Percentiles rank a stretch among this genome's conserved stretches.
These are phyloP conservation scores for Acanthosoma haemorrhoidale DNA, from an alignment of 2,888 invertebrate genomes.

Conservation along the genomic window DNA sequence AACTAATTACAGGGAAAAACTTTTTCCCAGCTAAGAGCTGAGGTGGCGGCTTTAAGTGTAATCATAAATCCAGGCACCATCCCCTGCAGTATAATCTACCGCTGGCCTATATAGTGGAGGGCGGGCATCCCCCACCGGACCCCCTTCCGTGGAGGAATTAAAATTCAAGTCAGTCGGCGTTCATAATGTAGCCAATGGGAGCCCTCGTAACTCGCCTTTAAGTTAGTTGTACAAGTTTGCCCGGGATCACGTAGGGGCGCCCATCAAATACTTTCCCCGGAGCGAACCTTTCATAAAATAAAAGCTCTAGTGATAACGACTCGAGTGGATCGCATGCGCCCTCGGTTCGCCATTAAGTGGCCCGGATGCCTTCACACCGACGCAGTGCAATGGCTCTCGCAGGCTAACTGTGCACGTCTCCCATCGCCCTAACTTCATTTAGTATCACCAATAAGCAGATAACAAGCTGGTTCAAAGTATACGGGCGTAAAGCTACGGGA, in stretches of 20 bases:
- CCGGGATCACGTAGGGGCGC: not conserved
- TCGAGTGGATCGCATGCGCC: not conserved
- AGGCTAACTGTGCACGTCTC: not conserved
- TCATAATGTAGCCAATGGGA: slow-evolving; percentile 22
- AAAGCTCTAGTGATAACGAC: not conserved
- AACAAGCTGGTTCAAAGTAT: too few species aligned
- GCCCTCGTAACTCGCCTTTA: not conserved
- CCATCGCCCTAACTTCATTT: not conserved
- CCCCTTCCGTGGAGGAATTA: not conserved
- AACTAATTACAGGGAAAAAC: slow-evolving; percentile 3
- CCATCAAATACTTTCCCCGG: slow-evolving; percentile 20
- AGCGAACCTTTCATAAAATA: not conserved
- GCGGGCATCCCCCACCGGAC: not conserved
- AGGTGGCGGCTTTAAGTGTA: slow-evolving; percentile 12
- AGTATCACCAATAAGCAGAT: not conserved
- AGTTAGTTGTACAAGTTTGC: slow-evolving; percentile 11
- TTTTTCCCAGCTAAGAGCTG: not conserved
- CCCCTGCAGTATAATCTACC: not conserved
- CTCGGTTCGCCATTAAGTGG: not conserved
- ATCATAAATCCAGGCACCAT: not conserved
- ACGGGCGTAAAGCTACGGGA: too few species aligned
- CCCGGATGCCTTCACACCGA: not conserved
- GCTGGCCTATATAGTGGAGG: slow-evolving; percentile 1
- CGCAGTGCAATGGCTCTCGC: too few species aligned
- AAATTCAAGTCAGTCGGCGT: slow-evolving; percentile 21